These are phyloP conservation scores for Tachina fera DNA, from an alignment of 2,888 invertebrate genomes.

Conservation along the genomic window DNA sequence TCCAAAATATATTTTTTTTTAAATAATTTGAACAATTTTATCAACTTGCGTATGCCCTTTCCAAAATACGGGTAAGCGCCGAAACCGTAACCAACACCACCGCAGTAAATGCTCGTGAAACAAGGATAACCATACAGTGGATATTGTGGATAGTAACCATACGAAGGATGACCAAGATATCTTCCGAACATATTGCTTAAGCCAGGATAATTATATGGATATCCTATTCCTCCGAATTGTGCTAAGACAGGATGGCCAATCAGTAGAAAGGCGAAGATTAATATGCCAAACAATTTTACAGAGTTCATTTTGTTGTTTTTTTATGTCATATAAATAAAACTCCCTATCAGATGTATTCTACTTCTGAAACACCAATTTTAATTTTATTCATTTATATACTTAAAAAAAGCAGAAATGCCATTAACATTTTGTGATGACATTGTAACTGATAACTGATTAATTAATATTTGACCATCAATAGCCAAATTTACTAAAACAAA, in stretches of 20 bases:
- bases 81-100: conserved; percentile 56
- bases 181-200: conserved; percentile 35
- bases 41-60: conserved; percentile 68
- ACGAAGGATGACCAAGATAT: conserved; percentile 40
- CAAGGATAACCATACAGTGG: conserved; percentile 61
- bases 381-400: conserved; percentile 38
- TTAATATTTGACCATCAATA: conserved; percentile 25
- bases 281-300: conserved; percentile 10
- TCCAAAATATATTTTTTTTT: conserved; percentile 68
- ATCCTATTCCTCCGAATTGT: conserved; percentile 55
- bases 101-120: conserved; percentile 56
- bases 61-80: conserved; percentile 68
- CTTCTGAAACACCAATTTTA: background rate
- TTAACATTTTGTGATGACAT: conserved; percentile 23
- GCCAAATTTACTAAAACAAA: conserved; percentile 20
- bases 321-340: background rate
- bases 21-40: conserved; percentile 1
- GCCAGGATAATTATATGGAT: conserved; percentile 56
- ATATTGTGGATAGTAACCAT: conserved; percentile 68
- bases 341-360: background rate
- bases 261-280: background rate
- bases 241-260: conserved; percentile 23
- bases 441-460: conserved; percentile 43
- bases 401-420: conserved; percentile 4
- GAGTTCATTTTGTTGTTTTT: background rate